Conservation (phyloP, 2,113 vertebrate species). For the Psittacus erithacus region DNA sequence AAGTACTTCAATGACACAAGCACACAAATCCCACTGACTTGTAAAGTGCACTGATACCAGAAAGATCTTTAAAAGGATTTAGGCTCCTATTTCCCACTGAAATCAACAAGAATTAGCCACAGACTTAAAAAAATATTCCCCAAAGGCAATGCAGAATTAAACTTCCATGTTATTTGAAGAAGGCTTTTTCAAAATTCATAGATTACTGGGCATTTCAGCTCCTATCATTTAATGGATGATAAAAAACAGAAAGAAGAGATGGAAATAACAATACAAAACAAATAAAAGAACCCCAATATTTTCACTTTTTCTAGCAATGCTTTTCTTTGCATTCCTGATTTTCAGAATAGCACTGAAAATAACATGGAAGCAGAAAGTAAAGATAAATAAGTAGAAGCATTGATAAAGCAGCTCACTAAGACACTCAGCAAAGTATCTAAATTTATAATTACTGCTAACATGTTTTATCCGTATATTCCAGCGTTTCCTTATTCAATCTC, state of each 20-base stretch:
- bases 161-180: not conserved
- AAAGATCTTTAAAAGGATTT: conserved; percentile 21
- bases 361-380: not conserved
- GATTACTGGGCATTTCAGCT: not conserved
- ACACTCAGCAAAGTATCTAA: not conserved
- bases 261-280: not conserved
- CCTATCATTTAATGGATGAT: not conserved
- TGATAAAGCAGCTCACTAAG: not conserved
- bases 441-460: not conserved
- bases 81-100: conserved; percentile 22
- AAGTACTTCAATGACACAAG: not conserved
- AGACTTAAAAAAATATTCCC: not conserved
- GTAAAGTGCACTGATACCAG: not conserved
- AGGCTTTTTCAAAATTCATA: not conserved
- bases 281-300: rapidly evolving
- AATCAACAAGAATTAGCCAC: not conserved
- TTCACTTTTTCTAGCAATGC: not conserved
- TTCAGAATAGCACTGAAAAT: not conserved
- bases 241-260: rapidly evolving
- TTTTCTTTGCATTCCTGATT: not conserved
- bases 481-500: not conserved
- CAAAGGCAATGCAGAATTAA: not conserved
- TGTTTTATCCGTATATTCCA: not conserved
- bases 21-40: not conserved
- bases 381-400: not conserved